Evolutionary conservation across 2,113 vertebrate genomes (phyloP), one percentile per base, ranked within the genome.

Genomic region (Tychaedon coryphoeus): DNA sequence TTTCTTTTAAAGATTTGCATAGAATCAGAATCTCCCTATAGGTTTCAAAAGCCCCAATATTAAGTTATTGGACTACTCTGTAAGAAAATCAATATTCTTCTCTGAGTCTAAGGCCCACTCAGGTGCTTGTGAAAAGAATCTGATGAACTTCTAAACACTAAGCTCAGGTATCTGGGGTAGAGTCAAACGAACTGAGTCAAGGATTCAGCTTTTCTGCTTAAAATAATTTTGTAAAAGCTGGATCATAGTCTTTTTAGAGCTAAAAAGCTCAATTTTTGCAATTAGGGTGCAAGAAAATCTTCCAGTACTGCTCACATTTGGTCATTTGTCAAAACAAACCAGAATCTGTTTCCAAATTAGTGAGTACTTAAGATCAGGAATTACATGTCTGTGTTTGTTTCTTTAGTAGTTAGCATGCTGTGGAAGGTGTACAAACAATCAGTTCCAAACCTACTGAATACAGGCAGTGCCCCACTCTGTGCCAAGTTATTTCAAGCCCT

Each of bases 291-390:
- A 8, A n/a, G 58, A 54, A 78, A 83, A 86, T 75, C 54, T 79
- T 88, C 58, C 79, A 83, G 34, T 47, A 60, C 53, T 4, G 8
- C 53, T 92, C 62, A 62, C 4, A 7, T 67, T 79, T 92, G 86
- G 82, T 72, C 58, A 73, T 64, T 86, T 92, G 91, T 78, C 86
- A 88, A 92, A 84, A 67, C 61, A 94, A 92, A 93, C 34, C 53
- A 82, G 81, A 77, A 61, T 72, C 78, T 95, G 36, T 60, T 78
- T 88, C 57, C 71, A 88, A 83, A 90, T 65, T 88, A 93, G 48
- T 7, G 7, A 76, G 26, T 53, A 69, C 50, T 91, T 76, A 70
- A 83, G 79, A 90, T 62, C 11, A 58, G 64, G 64, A 58, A 62
- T 48, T 43, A 42, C 38, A 33, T 25, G 36, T 83, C 72, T 79